Evolutionary conservation across 2,113 vertebrate species (phyloP), one percentile per base, ranked within the genome.

Genomic region (Polyodon spathula): DNA sequence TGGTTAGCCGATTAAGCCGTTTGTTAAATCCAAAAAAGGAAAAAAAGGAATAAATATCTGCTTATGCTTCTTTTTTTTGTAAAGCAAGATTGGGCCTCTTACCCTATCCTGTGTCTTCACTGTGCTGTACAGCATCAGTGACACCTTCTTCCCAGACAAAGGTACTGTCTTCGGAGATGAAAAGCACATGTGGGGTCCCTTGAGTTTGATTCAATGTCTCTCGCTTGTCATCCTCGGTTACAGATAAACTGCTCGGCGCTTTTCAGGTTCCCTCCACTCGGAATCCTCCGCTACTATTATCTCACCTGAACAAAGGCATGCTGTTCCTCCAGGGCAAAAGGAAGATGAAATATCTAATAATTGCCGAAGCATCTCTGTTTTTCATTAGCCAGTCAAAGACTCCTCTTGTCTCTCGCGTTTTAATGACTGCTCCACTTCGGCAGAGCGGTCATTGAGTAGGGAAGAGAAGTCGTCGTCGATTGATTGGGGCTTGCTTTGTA

Each of bases 301-400:
- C 40, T 17, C n/a, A 38, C 40, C 2, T n/a, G 43, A 46, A 66
- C 58, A 54, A 55, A 37, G 37, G 8, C 11, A 16, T 10, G n/a
- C 17, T 55, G 53, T 55, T 55, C 53, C 16, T 6, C 40, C 16
- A 27, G 43, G 56, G 56, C 56, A 87, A 84, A 87, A 80, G 72
- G 72, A 80, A 70, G 77, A 75, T 77, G 78, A 81, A 73, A 70
- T 71, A 77, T 66, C 70, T 37, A 17, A 59, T 62, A 67, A 69
- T 62, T 59, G 57, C 37, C 39, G 59, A 52, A 66, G n/a, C n/a
- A n/a, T n/a, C n/a, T n/a, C n/a, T 15, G 40, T 40, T 48, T 65
- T 56, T 56, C 39, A 14, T 8, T 11, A 37, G 39, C 14, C 52
- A 39, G 61, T 68, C 46, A 67, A 69, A 71, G 52, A 27, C 60